Base-by-base conservation (phyloP, 2,888 invertebrate species). In the Erannis defoliaria region DNA sequence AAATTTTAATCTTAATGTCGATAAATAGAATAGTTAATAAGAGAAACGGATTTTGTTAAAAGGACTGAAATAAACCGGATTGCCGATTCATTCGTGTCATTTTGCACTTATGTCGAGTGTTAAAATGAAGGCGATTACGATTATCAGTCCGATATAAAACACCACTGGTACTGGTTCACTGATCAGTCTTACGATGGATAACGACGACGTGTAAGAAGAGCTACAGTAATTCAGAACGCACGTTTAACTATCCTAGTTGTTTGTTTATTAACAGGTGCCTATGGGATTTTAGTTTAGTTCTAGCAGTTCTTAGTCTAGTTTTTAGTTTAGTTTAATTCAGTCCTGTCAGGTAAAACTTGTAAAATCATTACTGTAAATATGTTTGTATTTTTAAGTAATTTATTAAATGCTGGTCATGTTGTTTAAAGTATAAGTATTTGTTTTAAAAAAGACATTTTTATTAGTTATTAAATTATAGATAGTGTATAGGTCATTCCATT, bases 1-100 rank as follows among this genome's bases (percentile, higher is more conserved):
- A 74, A 90, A 85, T 76, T 93, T 90, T 67, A 92, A 91, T 71
- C 80, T 93, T 37, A 92, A 93, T 37, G 88, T 90, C 10, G 92
- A 93, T 64, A 92, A 93, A 83, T 93, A 87, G 84, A 66, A 68
- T 62, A 60, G 2, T 5, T 29, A n/a, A 14, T 16, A n/a, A 1
- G 10, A 21, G 6, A 31, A 12, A 31, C n/a, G 5, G 10, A 18
- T 46, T 46, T 46, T 2, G 46, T 46, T 46, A 10, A 40, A 19
- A 43, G 23, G 43, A 43, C 23, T 43, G 8, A 26, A 14, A 43
- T 14, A 43, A 23, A 2, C 10, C 1, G 18, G n/a, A 16, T 35
- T 35, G 3, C n/a, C 3, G 10, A 33, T 33, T 12, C 12, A 10
- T 33, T 12, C 10, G 3, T 33, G 33, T 1, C 10, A 33, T 31